Evolutionary conservation across 2,888 invertebrate genomes (phyloP), one percentile per base, ranked within the genome.

Genomic region (Rhagophthalmus giganteus): DNA sequence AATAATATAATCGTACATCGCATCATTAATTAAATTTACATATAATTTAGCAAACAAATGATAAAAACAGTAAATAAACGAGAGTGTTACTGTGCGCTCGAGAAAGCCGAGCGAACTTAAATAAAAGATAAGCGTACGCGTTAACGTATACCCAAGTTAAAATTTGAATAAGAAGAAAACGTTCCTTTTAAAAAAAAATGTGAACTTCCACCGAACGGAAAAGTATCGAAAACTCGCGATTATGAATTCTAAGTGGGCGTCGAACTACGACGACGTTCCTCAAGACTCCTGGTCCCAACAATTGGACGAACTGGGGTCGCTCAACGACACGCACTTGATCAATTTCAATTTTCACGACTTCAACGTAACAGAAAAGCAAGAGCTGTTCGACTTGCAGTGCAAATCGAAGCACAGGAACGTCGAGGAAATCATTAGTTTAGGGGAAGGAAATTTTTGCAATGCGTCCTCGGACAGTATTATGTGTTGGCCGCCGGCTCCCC

Each of bases 401-500:
- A 48, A 39, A 9, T 34, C 37, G 7, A 48, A 54, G 24, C 13
- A 49, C 31, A 44, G 25, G 25, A 34, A 16, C 20, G 27, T 37
- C 1, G 32, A 26, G 1, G 14, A 30, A 3, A 20, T 38, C 10
- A 26, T 31, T 11, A 38, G 11, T 11, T 45, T 39, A n/a, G 40
- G 38, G 6, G 46, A 46, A 9, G 52, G 52, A 24, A 40, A 66
- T 26, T 74, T 67, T 69, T 91, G 91, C 68, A 81, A 81, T 46
- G 81, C 84, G 26, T 82, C 81, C 60, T 89, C 85, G 78, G 92
- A 93, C 68, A 81, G 82, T 2, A 76, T 91, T 48, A 77, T 90
- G 24, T 94, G 93, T 72, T 94, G 93, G 94, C 91, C 90, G 7
- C 81, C 85, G 1, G 90, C 92, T 1, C 78, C 81, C 0, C 81